phyloP scores from a whole-genome alignment of 2,113 vertebrate species.

The Hystrix cristata region DNA sequence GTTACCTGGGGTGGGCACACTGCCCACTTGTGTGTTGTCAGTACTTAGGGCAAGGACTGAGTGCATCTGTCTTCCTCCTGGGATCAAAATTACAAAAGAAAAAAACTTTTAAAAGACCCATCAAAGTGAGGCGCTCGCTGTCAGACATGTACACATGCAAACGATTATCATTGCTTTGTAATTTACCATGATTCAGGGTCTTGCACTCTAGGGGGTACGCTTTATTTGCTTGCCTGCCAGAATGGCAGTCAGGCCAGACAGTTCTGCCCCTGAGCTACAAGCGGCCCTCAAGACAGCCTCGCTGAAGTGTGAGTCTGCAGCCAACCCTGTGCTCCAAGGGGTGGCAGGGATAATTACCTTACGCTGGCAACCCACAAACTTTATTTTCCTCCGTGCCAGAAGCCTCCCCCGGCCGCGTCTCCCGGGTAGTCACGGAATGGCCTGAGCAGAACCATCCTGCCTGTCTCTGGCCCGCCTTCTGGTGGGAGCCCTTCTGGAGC shows the following conservation, averaged over 20 bases:
- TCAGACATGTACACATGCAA: neutral
- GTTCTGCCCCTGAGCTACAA: neutral
- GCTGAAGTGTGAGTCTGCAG: neutral
- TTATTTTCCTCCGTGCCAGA: neutral
- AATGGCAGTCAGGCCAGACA: neutral
- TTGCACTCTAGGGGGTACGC: neutral
- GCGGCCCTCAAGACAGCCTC: neutral
- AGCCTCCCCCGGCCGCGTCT: neutral
- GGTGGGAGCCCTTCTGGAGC: neutral
- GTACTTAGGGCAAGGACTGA: neutral
- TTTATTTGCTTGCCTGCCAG: conserved; percentile 35
- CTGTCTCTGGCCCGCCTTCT: conserved; percentile 9
- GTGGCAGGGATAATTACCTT: neutral
- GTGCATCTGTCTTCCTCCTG: neutral
- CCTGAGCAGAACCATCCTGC: neutral
- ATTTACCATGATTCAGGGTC: conserved; percentile 45
- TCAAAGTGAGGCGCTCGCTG: neutral
- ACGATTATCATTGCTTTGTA: conserved; percentile 26
- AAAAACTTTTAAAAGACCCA: neutral
- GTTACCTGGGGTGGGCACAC: neutral
- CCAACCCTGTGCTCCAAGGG: neutral
- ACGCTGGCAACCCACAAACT: neutral
- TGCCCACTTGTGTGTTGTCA: neutral
- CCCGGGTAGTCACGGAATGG: neutral
- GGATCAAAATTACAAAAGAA: neutral